Conservation (phyloP, 2,888 invertebrate genomes). For the Epinotia demarniana region DNA sequence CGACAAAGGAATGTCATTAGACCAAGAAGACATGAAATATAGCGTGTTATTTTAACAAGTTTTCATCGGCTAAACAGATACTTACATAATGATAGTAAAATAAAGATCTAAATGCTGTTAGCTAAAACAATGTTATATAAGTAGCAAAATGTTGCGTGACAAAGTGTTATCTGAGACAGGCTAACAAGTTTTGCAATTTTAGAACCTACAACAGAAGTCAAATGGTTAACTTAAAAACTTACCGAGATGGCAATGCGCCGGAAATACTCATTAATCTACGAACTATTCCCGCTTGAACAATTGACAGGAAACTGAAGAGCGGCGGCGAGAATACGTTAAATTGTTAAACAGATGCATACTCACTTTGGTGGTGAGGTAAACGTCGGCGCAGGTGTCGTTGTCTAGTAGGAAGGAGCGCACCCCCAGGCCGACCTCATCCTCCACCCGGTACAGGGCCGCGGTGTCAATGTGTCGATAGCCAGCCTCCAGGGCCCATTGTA, state of each 20-base stretch:
- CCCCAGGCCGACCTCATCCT: slow-evolving; percentile 89
- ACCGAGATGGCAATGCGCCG: not conserved
- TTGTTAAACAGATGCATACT: slow-evolving; percentile 45
- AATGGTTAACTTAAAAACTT: not conserved
- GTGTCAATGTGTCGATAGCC: slow-evolving; percentile 94
- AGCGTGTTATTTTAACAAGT: slow-evolving; percentile 35
- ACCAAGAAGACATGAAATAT: slow-evolving; percentile 38
- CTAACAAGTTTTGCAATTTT: slow-evolving; percentile 16
- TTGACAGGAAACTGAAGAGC: not conserved
- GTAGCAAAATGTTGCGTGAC: slow-evolving; percentile 28
- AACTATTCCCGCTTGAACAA: not conserved
- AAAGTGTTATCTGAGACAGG: slow-evolving; percentile 15
- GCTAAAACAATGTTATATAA: slow-evolving; percentile 5
- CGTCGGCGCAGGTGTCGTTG: slow-evolving; percentile 86
- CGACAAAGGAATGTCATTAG: slow-evolving; percentile 42
- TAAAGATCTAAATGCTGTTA: not conserved
- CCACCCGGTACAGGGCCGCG: slow-evolving; percentile 91
- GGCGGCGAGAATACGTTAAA: not conserved
- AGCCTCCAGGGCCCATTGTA: slow-evolving; percentile 88
- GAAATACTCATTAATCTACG: slow-evolving; percentile 6
- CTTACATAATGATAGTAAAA: slow-evolving; percentile 24
- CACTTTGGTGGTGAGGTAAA: slow-evolving; percentile 94
- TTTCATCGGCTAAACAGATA: slow-evolving; percentile 28
- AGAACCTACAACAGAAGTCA: not conserved
- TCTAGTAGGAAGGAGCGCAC: slow-evolving; percentile 87